A percentile compares a stretch with the other conserved stretches of the same genome.
Conservation (phyloP, 2,888 invertebrate species). For the Acleris cristana region DNA sequence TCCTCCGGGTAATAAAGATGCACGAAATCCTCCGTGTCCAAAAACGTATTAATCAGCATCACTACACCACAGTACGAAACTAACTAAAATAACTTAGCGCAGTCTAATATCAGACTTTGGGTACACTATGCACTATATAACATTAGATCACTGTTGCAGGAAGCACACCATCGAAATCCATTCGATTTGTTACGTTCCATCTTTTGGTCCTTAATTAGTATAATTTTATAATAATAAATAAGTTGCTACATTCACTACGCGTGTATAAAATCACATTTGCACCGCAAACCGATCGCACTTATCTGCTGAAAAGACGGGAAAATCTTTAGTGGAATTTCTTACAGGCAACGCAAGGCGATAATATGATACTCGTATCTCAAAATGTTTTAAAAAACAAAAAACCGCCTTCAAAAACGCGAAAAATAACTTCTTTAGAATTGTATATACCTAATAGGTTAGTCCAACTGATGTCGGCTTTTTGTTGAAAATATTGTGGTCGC, state of each 20-base stretch:
- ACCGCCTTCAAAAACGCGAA: too few relatives aligned
- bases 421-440: too few relatives aligned
- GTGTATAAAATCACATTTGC: constrained; percentile 78
- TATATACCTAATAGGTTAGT: too few relatives aligned
- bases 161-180: constrained; percentile 70
- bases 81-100: constrained; percentile 72
- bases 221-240: constrained; percentile 63
- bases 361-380: not conserved
- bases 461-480: too few relatives aligned
- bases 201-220: constrained; percentile 51
- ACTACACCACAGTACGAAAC: constrained; percentile 66
- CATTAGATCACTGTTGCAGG: constrained; percentile 63
- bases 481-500: too few relatives aligned
- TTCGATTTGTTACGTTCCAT: constrained; percentile 72
- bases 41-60: constrained; percentile 82
- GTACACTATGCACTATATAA: constrained; percentile 60
- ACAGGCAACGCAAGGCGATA: constrained; percentile 3
- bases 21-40: constrained; percentile 83
- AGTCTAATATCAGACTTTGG: constrained; percentile 74
- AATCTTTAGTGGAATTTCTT: constrained; percentile 37
- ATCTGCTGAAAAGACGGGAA: constrained; percentile 54
- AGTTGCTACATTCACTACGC: constrained; percentile 63
- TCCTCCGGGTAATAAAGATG: constrained; percentile 80
- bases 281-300: constrained; percentile 58
- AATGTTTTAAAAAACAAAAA: too few relatives aligned